These are phyloP conservation scores for Rhinichthys osculus DNA, from an alignment of 2,797 vertebrate genomes.

Conservation along the genomic window DNA sequence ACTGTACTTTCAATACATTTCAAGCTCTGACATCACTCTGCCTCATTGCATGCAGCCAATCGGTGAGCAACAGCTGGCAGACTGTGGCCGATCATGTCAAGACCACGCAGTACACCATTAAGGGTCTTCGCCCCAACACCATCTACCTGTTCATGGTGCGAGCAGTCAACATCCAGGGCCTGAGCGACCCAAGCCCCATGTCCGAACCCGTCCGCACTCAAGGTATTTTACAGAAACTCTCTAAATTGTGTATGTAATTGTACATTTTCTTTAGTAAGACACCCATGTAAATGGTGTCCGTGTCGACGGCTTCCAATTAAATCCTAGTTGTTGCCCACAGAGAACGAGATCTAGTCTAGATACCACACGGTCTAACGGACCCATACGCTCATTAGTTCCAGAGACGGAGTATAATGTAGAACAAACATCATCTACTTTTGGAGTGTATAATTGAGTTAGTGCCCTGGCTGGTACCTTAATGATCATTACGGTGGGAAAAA, in stretches of 20 bases:
- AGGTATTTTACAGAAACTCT: conserved; percentile 78
- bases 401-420: conserved; percentile 75
- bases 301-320: neutral
- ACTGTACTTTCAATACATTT: neutral
- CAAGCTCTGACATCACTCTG: conserved; percentile 24
- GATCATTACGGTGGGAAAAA: conserved; percentile 67
- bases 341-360: conserved; percentile 21
- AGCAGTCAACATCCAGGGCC: conserved; percentile 92
- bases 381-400: conserved; percentile 69
- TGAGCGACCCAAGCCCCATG: conserved; percentile 97
- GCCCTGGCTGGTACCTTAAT: conserved; percentile 75
- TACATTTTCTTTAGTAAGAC: neutral
- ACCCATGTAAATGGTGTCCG: neutral
- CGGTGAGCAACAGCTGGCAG: conserved; percentile 99
- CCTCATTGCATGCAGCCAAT: conserved; percentile 81
- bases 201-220: conserved; percentile 97
- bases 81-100: conserved; percentile 96
- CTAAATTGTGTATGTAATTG: neutral
- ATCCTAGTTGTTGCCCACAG: conserved; percentile 10
- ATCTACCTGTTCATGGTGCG: conserved; percentile 99
- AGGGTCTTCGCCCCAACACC: conserved; percentile 94
- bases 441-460: conserved; percentile 71
- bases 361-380: conserved; percentile 10
- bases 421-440: conserved; percentile 66
- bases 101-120: conserved; percentile 88